Evolutionary conservation across 2,797 vertebrate genomes (phyloP), one percentile per base, ranked within the genome.

Genomic region (Tangara arthus): DNA sequence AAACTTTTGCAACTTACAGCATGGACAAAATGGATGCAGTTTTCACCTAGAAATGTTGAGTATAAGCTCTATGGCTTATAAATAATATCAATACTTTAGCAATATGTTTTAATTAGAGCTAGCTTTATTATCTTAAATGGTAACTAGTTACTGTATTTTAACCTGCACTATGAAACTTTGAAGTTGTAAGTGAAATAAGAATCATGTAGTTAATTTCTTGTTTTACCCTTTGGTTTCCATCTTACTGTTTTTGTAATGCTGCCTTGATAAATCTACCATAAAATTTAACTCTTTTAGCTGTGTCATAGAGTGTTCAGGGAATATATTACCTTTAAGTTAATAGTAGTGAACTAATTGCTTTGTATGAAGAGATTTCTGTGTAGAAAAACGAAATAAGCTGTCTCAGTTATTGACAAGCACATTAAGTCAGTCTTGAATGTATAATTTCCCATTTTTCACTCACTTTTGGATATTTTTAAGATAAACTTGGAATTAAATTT

Each of bases 201-300:
- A 49, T 93, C 86, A 46, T 60, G 35, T 76, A 94, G 87, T 95
- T 95, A 87, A 94, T 81, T 96, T 82, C 92, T 94, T 96, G 93
- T 98, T 98, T 98, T 98, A 98, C 98, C 98, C 98, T 98, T 98
- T 98, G 98, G 98, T 98, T 98, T 98, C 98, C 98, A 97, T 97
- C 93, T 97, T 92, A 91, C 94, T 96, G 84, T 90, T 97, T 96
- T 95, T 97, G 82, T 97, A 95, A 96, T 52, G 72, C 49, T 97
- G 88, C 92, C 71, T 94, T 91, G 61, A 57, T 87, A 84, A 95
- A 92, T 50, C 71, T 94, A 28, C 42, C 46, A 82, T 93, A 93
- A 97, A 94, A 83, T 65, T 87, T 80, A 76, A 92, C 27, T 75
- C 72, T 92, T 91, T 80, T 44, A 71, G 16, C 60, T 11, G 41